Base-by-base conservation (phyloP, 2,888 invertebrate genomes). In the Drosophila tripunctata region DNA sequence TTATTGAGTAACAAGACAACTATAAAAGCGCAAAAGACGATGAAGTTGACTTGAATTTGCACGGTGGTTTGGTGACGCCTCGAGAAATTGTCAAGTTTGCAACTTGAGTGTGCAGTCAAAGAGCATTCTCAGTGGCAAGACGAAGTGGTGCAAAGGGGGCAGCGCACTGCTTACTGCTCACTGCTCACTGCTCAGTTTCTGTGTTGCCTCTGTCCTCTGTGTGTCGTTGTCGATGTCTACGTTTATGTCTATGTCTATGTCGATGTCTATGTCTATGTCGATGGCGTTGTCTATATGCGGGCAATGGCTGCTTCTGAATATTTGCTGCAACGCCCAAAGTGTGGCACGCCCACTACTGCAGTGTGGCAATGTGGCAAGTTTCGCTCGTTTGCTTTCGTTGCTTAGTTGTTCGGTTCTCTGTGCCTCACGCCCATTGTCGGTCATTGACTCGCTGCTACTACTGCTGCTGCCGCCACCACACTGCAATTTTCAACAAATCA, bases 101-200 rank as follows among this genome's bases (percentile, higher is more conserved):
- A 82, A 74, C 78, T 83, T 50, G 78, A 83, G 82, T 84, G 78
- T 84, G 84, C 82, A 84, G 80, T 78, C 82, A 84, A 84, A 78
- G 79, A 77, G 67, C 72, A 70, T 64, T 67, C 78, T 47, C 35
- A 33, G 10, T 10, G 27, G 21, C 21, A 14, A 10, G 50, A 24
- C 35, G 24, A 35, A 22, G 47, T 7, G 33, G 31, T 15, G 36
- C 22, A 15, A 7, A 15, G 35, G 36, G 12, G 21, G 31, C 6
- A 24, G n/a, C 27, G 7, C 3, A n/a, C 2, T 36, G 50, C 7
- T 5, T 19, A 6, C 10, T 31, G n/a, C 30, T 14, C 7, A 17
- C n/a, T n/a, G n/a, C n/a, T n/a, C n/a, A n/a, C n/a, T n/a, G 51
- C 30, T 21, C 41, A 15, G 40, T 31, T 15, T 24, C 12, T 35